A percentile compares a stretch with the other conserved stretches of the same genome.
Evolutionary conservation across 2,113 vertebrate genomes (phyloP).

Genomic region (Pavo muticus): DNA sequence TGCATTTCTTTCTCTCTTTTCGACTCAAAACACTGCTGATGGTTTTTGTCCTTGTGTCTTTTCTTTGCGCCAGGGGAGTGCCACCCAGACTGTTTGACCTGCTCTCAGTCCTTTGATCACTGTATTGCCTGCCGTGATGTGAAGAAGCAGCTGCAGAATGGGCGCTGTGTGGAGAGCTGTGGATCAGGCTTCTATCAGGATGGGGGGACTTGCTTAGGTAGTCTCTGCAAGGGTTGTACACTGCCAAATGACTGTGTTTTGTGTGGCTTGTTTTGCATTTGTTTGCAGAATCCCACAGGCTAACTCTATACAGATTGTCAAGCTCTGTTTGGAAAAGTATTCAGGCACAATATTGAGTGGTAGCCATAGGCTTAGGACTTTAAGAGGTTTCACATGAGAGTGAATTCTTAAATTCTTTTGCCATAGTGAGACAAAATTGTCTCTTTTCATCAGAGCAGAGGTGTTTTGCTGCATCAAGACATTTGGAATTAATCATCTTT

Average conservation of each 20-base stretch:
- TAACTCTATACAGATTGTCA: neutral
- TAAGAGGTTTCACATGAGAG: neutral
- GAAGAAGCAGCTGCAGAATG: constrained; percentile 70
- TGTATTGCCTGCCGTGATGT: constrained; percentile 83
- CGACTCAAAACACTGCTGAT: neutral
- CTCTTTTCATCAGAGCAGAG: neutral
- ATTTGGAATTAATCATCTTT: neutral
- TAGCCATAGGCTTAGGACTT: neutral
- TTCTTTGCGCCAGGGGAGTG: constrained; percentile 74
- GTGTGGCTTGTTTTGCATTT: neutral
- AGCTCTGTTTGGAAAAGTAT: neutral
- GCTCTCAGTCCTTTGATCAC: constrained; percentile 76
- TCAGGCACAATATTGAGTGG: accelerated
- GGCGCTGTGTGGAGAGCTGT: constrained; percentile 82
- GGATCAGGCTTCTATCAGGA: constrained; percentile 79
- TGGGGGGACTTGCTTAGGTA: constrained; percentile 82
- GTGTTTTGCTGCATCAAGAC: neutral
- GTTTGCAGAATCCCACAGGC: neutral
- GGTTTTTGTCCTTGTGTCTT: neutral
- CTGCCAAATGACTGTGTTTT: neutral
- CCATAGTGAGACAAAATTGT: neutral
- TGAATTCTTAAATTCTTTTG: neutral
- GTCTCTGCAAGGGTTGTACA: neutral
- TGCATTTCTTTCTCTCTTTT: neutral
- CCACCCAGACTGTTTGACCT: constrained; percentile 84